Base-by-base conservation (phyloP, 1,140 invertebrate species). In the Apolygus lucorum region DNA sequence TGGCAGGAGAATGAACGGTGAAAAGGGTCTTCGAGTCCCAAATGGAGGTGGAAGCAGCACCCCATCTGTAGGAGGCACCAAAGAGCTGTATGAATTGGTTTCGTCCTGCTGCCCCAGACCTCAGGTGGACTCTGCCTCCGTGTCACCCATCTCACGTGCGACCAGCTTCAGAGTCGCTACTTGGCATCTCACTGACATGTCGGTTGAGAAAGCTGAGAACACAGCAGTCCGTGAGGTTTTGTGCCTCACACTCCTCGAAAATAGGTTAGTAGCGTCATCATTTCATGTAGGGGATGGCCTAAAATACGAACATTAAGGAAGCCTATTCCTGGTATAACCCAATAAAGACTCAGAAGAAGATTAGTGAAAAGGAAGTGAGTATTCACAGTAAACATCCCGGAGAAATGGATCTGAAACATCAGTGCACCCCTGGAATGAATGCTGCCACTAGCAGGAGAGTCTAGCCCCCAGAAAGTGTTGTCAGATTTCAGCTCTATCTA, bases 191-290 rank as follows among this genome's bases (percentile, higher is more conserved):
- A 83, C 90, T 71, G 80, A 84, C 72, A 85, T 91, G 67, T 84
- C 82, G 63, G 74, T 79, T 67, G 88, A 91, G 28, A 93, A 93
- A 79, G 84, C 87, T 14, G 80, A 80, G 22, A 92, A 93, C 80
- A 86, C 87, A 27, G 91, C 90, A 24, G 88, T 92, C 2, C 83
- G 84, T 75, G 90, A 93, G 79, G 89, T 91, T 4, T 79, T 92
- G 26, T 90, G 88, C 78, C 81, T 89, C 77, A 92, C 89, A 71
- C 85, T 92, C 76, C 81, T 93, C 72, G 90, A 92, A 84, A 90
- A 91, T 81, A 86, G 86, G 88, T 91, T n/a, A n/a, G n/a, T n/a
- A n/a, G n/a, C n/a, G n/a, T n/a, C n/a, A n/a, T n/a, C n/a, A n/a
- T n/a, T n/a, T n/a, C n/a, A n/a, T n/a, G n/a, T n/a, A n/a, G n/a